Conservation (phyloP, 2,888 invertebrate genomes). For the Antheraea assamensis region DNA sequence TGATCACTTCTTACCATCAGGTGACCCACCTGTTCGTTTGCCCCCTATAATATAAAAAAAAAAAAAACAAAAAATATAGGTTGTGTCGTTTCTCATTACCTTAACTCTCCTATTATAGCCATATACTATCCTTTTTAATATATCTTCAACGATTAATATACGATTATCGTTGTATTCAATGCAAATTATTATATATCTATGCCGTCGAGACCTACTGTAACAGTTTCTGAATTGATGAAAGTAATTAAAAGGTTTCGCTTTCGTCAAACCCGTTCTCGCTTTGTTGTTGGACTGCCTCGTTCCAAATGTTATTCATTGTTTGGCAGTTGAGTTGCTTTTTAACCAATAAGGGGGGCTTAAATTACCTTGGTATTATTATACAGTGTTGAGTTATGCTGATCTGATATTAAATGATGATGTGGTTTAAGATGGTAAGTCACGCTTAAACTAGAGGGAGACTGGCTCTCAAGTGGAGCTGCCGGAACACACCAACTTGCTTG, state of each 20-base stretch:
- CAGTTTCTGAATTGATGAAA: slow-evolving; percentile 60
- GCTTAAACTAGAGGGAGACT: too few relatives aligned
- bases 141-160: neutral
- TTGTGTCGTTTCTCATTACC: neutral
- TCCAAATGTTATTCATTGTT: neutral
- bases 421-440: too few relatives aligned
- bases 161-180: slow-evolving; percentile 23
- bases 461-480: too few relatives aligned
- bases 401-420: too few relatives aligned
- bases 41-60: too few relatives aligned
- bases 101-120: neutral
- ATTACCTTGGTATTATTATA: too few relatives aligned
- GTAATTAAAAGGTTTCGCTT: slow-evolving; percentile 72
- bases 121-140: neutral
- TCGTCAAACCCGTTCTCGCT: slow-evolving; percentile 59
- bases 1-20: too few relatives aligned
- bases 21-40: too few relatives aligned
- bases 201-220: slow-evolving; percentile 50
- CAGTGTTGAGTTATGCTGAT: too few relatives aligned
- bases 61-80: too few relatives aligned
- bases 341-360: too few relatives aligned
- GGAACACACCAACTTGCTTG: too few relatives aligned
- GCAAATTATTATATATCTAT: slow-evolving; percentile 37
- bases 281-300: slow-evolving; percentile 16
- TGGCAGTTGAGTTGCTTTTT: neutral